Evolutionary conservation across 2,888 invertebrate species (phyloP).

Genomic region (Chironomus riparius): DNA sequence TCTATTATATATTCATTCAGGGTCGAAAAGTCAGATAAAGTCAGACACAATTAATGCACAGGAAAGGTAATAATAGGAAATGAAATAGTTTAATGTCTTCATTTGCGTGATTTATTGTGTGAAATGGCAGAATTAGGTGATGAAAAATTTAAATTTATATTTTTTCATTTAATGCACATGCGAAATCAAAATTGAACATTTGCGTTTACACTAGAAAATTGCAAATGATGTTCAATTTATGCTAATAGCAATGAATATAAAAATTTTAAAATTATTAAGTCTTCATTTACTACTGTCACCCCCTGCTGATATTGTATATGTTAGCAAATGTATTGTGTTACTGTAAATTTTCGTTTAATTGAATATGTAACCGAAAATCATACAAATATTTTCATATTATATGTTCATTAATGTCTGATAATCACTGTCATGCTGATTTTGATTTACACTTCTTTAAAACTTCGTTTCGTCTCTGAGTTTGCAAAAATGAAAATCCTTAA

Average conservation of each 20-base stretch:
- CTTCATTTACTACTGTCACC: not conserved
- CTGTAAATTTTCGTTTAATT: not conserved
- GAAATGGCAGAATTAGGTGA: conserved; percentile 2
- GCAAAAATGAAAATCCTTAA: not conserved
- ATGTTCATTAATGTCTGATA: not conserved
- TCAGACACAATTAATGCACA: not conserved
- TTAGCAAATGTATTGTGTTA: not conserved
- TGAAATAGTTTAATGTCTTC: conserved; percentile 27
- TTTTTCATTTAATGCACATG: too few species aligned
- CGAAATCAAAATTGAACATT: too few species aligned
- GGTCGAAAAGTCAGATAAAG: not conserved
- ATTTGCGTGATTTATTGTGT: conserved; percentile 26
- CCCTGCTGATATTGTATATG: conserved; percentile 10
- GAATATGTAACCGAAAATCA: conserved; percentile 1
- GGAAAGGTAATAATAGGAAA: conserved; percentile 22
- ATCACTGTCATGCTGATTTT: not conserved
- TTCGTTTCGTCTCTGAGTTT: not conserved
- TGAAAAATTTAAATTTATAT: not conserved
- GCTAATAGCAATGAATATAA: conserved; percentile 3
- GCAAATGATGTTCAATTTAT: not conserved
- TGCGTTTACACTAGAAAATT: too few species aligned
- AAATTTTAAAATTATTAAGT: not conserved
- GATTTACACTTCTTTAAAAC: not conserved
- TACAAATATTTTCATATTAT: not conserved
- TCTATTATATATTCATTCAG: not conserved